phyloP scores from a whole-genome alignment of 92 coral and sea anemone species.

The Zoanthus sansibaricus region DNA sequence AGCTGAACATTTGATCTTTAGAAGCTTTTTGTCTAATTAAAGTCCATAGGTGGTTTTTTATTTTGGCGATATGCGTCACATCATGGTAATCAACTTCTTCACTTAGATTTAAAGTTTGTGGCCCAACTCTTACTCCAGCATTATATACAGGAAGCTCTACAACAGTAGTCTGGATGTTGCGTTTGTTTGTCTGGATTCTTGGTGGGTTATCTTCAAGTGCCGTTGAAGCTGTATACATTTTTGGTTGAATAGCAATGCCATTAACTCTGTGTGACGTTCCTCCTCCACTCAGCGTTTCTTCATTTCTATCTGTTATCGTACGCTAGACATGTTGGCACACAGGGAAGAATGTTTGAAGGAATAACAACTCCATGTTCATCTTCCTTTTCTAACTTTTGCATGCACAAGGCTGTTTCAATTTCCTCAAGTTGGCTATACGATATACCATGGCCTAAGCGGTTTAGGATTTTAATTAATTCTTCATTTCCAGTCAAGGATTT shows the following conservation, averaged over 20 bases:
- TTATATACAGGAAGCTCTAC: too few species aligned
- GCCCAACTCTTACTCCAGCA: too few species aligned
- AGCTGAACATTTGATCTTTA: too few species aligned
- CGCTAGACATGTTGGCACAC: slow-evolving; percentile 51
- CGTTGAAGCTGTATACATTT: background rate
- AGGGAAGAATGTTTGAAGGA: slow-evolving; percentile 52
- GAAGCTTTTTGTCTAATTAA: too few species aligned
- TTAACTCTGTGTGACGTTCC: slow-evolving; percentile 70
- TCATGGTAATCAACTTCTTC: too few species aligned
- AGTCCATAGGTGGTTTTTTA: too few species aligned
- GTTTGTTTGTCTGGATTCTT: too few species aligned
- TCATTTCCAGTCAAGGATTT: slow-evolving; percentile 3
- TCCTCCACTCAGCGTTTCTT: slow-evolving; percentile 58
- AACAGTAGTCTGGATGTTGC: too few species aligned
- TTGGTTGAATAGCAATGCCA: slow-evolving; percentile 66
- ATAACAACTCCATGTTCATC: slow-evolving; percentile 53
- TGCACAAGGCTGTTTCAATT: background rate
- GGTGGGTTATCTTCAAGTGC: too few species aligned
- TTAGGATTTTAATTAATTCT: slow-evolving; percentile 13
- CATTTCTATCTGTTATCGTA: slow-evolving; percentile 68
- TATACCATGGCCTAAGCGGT: slow-evolving; percentile 1
- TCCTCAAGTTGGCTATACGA: background rate
- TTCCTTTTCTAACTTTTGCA: slow-evolving; percentile 53
- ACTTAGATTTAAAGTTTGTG: too few species aligned
- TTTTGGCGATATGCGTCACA: too few species aligned